Conservation (phyloP, 2,888 invertebrate species). For the Ypsolopha sequella region DNA sequence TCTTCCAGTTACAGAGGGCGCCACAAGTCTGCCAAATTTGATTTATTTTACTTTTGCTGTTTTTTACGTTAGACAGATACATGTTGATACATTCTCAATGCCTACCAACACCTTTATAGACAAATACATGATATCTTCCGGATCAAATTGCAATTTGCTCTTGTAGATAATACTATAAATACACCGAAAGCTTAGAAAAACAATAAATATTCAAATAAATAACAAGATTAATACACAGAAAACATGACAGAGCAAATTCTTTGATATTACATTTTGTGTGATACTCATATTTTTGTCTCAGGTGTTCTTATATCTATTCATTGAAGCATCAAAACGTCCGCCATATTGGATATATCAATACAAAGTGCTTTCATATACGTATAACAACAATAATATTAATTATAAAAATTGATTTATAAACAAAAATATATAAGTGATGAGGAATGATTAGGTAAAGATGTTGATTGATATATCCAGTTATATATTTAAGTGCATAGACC, state of each 20-base stretch:
- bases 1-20: not conserved
- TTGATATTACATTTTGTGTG: slow-evolving; percentile 10
- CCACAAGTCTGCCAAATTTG: not conserved
- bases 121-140: slow-evolving; percentile 31
- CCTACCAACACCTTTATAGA: slow-evolving; percentile 30
- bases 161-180: not conserved
- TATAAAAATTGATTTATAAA: not conserved
- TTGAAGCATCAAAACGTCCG: not conserved
- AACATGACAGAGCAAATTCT: slow-evolving; percentile 11
- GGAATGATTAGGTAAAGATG: slow-evolving; percentile 9
- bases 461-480: slow-evolving; percentile 13
- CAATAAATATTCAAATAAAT: slow-evolving; percentile 2
- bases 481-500: not conserved
- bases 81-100: not conserved
- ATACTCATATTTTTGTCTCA: no score
- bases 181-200: not conserved
- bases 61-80: slow-evolving; percentile 1
- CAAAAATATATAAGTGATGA: not conserved
- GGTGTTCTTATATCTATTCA: no score
- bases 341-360: slow-evolving; percentile 11
- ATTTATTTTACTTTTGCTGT: not conserved
- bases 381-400: not conserved
- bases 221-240: not conserved
- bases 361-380: not conserved
- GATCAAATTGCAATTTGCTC: slow-evolving; percentile 13